Evolutionary conservation across 2,888 invertebrate species (phyloP), one percentile per base, ranked within the genome.

Genomic region (Lithophane semibrunnea): DNA sequence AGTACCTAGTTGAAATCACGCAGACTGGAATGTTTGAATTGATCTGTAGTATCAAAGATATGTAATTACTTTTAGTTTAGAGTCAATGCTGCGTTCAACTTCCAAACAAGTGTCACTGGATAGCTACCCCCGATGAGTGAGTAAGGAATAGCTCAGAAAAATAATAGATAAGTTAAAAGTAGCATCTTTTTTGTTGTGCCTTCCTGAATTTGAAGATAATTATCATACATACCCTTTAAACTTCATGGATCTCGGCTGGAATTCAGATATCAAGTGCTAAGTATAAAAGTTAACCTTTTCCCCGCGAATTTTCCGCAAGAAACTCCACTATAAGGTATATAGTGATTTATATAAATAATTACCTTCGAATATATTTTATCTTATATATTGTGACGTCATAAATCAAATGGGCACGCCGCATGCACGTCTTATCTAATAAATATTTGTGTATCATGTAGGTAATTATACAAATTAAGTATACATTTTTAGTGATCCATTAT

Each of bases 391-490:
- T 72, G 29, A 47, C 58, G 65, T 65, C 44, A 65, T 10, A 65
- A 56, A 65, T 37, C n/a, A 49, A 77, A 64, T 49, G 47, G 37
- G 29, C 63, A 65, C 64, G 21, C 18, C 58, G 24, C 29, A 42
- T 42, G 10, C 42, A 47, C 0, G 12, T 24, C 52, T 79, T 71
- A 72, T 78, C 73, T 60, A 54, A 65, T 60, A 61, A 37, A 60
- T 80, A 47, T 79, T 37, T 60, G 9, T 21, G 4, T 47, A 37
- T 47, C 71, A 49, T 61, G 10, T 64, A 79, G 13, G 56, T 54
- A 47, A 76, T 60, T 60, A 52, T 1, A 37, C 5, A 47, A 44
- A 66, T 5, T 29, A 58, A n/a, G n/a, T 21, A 1, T 29, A 64
- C 3, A 44, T 37, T 54, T 78, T 72, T 49, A 72, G 73, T 24